These are phyloP conservation scores for Lathronympha strigana DNA, from an alignment of 2,888 invertebrate species.

Conservation along the genomic window DNA sequence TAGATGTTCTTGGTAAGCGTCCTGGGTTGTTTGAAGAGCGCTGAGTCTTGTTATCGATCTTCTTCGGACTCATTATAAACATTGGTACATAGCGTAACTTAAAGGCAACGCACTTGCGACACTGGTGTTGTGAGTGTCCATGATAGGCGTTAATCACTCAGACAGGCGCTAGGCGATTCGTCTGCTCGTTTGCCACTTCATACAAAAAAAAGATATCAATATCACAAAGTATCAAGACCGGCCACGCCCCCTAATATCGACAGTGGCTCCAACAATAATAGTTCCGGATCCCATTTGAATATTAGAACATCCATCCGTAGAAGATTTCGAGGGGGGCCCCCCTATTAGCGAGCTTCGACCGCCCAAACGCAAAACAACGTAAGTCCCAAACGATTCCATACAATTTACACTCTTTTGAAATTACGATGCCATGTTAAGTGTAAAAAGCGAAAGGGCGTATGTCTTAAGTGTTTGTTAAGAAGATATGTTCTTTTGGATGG, in stretches of 20 bases:
- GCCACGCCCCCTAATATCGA: conserved; percentile 67
- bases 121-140: too few relatives aligned
- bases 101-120: too few relatives aligned
- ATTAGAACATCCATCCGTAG: conserved; percentile 83
- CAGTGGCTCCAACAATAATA: conserved; percentile 84
- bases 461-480: background rate
- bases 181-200: too few relatives aligned
- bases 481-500: background rate
- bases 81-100: too few relatives aligned
- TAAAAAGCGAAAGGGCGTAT: background rate
- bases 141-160: too few relatives aligned
- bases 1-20: too few relatives aligned
- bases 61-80: too few relatives aligned
- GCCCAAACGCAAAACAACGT: background rate
- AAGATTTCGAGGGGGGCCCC: conserved; percentile 72
- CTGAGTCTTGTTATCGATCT: too few relatives aligned
- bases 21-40: too few relatives aligned
- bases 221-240: conserved; percentile 67
- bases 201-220: too few relatives aligned
- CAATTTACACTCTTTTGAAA: background rate
- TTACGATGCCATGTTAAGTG: background rate
- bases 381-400: background rate
- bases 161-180: too few relatives aligned
- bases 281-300: conserved; percentile 85
- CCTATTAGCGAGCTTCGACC: conserved; percentile 49